Evolutionary conservation across 2,797 vertebrate genomes (phyloP).

Genomic region (Phrynocephalus guinanensis): DNA sequence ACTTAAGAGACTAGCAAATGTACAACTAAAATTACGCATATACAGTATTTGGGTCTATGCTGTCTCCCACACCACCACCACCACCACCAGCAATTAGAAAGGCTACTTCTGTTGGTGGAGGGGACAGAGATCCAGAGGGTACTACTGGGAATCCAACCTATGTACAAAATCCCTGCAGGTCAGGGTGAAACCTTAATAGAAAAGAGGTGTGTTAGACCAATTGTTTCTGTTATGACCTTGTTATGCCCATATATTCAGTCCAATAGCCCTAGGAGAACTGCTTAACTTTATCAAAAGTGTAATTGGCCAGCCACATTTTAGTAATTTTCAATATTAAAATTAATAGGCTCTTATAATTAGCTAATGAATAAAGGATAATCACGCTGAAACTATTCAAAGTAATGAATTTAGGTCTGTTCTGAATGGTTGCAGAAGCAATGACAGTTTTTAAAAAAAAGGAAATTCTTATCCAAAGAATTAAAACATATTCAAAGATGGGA

Average conservation of each 20-base stretch:
- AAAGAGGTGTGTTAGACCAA: not conserved
- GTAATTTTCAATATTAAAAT: conserved; percentile 28
- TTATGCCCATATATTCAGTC: not conserved
- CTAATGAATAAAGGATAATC: conserved; percentile 23
- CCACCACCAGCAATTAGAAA: not conserved
- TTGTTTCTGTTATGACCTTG: not conserved
- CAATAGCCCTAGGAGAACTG: conserved; percentile 12
- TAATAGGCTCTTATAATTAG: conserved; percentile 29
- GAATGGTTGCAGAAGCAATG: conserved; percentile 15
- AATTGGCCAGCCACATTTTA: not conserved
- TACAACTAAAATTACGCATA: not conserved
- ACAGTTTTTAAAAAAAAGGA: not conserved
- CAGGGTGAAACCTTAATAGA: not conserved
- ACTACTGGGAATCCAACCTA: not conserved
- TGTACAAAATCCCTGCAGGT: not conserved
- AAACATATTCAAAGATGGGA: not conserved
- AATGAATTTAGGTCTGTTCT: conserved; percentile 14
- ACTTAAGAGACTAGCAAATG: too few relatives aligned
- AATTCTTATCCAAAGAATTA: not conserved
- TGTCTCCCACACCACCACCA: not conserved
- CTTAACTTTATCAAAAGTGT: conserved; percentile 16
- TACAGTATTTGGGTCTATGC: not conserved
- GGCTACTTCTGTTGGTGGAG: not conserved
- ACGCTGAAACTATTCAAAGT: conserved; percentile 28
- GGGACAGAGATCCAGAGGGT: not conserved